These are phyloP conservation scores for Chaetops frenatus DNA, from an alignment of 2,113 vertebrate species.

Conservation along the genomic window DNA sequence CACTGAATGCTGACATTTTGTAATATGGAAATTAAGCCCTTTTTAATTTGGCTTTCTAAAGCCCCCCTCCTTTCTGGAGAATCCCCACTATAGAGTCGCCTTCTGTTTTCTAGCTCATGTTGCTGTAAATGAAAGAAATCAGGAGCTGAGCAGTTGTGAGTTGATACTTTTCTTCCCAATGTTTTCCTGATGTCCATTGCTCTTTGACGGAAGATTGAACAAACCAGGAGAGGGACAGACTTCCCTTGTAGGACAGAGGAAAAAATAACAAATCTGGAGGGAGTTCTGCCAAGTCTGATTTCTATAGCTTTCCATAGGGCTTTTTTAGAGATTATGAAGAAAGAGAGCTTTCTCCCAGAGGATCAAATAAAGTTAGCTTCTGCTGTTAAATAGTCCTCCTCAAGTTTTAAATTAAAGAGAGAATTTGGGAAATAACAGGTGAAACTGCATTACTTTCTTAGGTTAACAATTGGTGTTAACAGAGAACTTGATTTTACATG, in stretches of 20 bases:
- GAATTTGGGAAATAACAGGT: neutral
- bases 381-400: neutral
- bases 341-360: neutral
- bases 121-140: neutral
- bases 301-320: neutral
- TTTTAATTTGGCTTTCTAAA: neutral
- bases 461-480: neutral
- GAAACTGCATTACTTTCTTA: neutral
- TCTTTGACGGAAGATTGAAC: neutral
- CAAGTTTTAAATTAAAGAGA: neutral
- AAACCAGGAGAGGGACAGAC: neutral
- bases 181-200: neutral
- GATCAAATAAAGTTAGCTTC: neutral
- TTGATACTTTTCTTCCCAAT: neutral
- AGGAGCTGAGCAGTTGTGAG: neutral
- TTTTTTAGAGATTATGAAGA: neutral
- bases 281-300: neutral
- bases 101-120: neutral
- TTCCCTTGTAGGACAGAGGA: neutral
- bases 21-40: neutral
- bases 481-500: neutral
- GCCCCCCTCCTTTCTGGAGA: neutral
- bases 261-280: neutral
- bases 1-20: neutral
- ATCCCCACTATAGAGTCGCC: neutral